Conservation (phyloP, 2,888 invertebrate genomes). For the Cephus pulcher region DNA sequence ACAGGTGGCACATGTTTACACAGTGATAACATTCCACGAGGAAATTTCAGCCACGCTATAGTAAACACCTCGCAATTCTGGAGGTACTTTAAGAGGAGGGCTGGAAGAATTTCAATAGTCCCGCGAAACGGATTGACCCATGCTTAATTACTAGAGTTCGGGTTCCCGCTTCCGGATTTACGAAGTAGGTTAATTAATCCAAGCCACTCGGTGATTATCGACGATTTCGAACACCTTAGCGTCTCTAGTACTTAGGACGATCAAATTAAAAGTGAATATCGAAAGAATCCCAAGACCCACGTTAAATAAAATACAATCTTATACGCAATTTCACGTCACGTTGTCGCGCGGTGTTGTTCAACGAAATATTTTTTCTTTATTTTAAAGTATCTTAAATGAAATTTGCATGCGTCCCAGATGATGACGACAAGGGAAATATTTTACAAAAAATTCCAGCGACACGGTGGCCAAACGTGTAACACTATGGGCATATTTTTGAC, state of each 20-base stretch:
- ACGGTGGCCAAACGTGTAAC: background rate
- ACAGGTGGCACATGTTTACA: background rate
- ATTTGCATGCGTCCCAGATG: background rate
- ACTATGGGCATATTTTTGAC: background rate
- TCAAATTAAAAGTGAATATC: background rate
- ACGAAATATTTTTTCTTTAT: background rate
- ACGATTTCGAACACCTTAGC: background rate
- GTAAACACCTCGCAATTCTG: background rate
- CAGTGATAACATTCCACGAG: background rate
- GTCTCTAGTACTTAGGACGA: background rate
- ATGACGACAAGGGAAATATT: background rate
- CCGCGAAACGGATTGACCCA: background rate
- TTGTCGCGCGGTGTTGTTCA: background rate
- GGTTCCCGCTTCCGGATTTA: background rate
- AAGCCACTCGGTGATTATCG: background rate
- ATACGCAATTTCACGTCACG: background rate
- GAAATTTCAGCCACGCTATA: background rate
- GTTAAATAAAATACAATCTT: background rate
- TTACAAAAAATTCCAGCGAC: background rate
- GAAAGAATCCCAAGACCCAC: background rate
- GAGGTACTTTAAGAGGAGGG: background rate
- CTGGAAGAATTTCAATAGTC: background rate
- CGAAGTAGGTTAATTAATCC: background rate
- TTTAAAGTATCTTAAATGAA: background rate
- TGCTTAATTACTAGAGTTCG: background rate